These are phyloP conservation scores for Kradibia gibbosae DNA, from an alignment of 1,140 invertebrate genomes.

Conservation along the genomic window DNA sequence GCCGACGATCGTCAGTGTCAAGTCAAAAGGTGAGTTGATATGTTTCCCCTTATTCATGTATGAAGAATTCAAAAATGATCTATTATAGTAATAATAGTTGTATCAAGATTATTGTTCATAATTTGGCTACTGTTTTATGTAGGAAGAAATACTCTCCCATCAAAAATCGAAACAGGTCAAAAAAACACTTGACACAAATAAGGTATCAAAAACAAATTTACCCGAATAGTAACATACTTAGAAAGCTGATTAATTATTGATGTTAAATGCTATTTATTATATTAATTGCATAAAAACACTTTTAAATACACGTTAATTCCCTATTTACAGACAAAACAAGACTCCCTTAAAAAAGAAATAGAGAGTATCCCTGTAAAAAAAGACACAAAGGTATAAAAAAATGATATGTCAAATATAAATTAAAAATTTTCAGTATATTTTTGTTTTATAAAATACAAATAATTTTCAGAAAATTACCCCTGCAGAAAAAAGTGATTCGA, in stretches of 20 bases:
- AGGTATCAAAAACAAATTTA: conserved; percentile 41
- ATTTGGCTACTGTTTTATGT: conserved; percentile 27
- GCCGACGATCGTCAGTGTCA: conserved; percentile 75
- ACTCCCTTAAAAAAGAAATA: conserved; percentile 30
- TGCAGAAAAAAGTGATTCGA: background rate
- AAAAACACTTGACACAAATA: conserved; percentile 42
- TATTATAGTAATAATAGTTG: no score
- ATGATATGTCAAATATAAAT: conserved; percentile 11
- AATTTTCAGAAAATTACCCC: conserved; percentile 4
- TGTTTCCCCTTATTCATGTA: background rate
- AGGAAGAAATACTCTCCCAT: conserved; percentile 45
- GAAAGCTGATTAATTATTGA: background rate
- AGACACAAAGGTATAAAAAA: conserved; percentile 20
- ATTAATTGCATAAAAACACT: background rate
- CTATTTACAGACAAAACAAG: conserved; percentile 34
- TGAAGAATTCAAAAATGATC: no score
- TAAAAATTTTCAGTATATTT: background rate
- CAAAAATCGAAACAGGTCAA: conserved; percentile 32
- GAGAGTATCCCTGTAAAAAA: background rate
- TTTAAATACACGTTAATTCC: background rate
- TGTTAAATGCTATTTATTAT: background rate
- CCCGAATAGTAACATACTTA: conserved; percentile 28
- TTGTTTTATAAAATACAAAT: background rate
- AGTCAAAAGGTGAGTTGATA: conserved; percentile 43
- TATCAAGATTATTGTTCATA: background rate